phyloP scores from a whole-genome alignment of 2,888 invertebrate species.

The Chalcosyrphus nemorum region DNA sequence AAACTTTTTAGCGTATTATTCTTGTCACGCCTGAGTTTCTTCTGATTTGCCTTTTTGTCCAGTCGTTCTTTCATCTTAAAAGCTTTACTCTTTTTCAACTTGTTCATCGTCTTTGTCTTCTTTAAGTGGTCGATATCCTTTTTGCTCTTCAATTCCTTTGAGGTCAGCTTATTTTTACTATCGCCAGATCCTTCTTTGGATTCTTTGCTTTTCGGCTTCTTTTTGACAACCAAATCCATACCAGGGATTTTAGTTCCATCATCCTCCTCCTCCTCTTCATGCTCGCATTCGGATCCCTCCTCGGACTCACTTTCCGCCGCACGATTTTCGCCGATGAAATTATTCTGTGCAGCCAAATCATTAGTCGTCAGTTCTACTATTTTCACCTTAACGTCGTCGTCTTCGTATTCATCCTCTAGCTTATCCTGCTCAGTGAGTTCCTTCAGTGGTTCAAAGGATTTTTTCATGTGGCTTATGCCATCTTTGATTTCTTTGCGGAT shows the following conservation, averaged over 20 bases:
- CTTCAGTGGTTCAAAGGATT: slow-evolving; percentile 87
- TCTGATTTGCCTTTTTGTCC: slow-evolving; percentile 87
- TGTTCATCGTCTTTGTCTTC: slow-evolving; percentile 88
- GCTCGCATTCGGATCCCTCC: slow-evolving; percentile 75
- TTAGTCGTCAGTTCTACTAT: slow-evolving; percentile 89
- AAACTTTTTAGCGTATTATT: slow-evolving; percentile 78
- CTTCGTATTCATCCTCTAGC: slow-evolving; percentile 86
- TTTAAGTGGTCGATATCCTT: slow-evolving; percentile 88
- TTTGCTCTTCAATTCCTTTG: slow-evolving; percentile 80
- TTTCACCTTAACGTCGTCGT: slow-evolving; percentile 90
- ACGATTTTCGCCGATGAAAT: slow-evolving; percentile 89
- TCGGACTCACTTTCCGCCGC: slow-evolving; percentile 76
- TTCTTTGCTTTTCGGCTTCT: slow-evolving; percentile 67
- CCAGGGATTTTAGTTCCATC: slow-evolving; percentile 79
- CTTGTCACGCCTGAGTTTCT: slow-evolving; percentile 84
- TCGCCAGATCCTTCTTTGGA: slow-evolving; percentile 47
- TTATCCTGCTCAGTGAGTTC: slow-evolving; percentile 82
- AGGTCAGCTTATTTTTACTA: slow-evolving; percentile 66
- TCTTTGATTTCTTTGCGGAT: slow-evolving; percentile 90
- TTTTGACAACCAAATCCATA: slow-evolving; percentile 78
- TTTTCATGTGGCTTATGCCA: slow-evolving; percentile 88
- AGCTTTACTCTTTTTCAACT: slow-evolving; percentile 89
- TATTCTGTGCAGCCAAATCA: slow-evolving; percentile 87
- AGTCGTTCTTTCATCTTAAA: slow-evolving; percentile 89
- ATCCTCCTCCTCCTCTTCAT: no score